Evolutionary conservation across 1,140 invertebrate species (phyloP).

Genomic region (Drosophila hydei): DNA sequence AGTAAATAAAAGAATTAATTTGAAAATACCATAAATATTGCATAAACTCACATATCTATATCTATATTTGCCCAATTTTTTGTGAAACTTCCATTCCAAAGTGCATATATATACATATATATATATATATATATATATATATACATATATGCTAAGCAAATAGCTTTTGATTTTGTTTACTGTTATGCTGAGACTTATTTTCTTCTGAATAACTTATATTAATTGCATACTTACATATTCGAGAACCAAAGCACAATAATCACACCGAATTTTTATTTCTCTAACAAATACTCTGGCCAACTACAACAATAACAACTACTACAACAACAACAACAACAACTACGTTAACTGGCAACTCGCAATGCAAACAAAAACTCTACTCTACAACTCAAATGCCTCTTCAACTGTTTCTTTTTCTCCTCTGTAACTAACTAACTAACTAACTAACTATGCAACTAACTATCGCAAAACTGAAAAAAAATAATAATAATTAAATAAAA

Average conservation of each 20-base stretch:
- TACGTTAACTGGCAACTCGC: conserved; percentile 65
- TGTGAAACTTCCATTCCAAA: too few species aligned
- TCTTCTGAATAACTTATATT: conserved; percentile 22
- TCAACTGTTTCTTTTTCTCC: conserved; percentile 69
- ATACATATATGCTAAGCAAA: conserved; percentile 1
- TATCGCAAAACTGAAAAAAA: conserved; percentile 33
- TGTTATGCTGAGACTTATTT: conserved; percentile 27
- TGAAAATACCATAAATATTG: background rate
- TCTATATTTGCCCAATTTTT: background rate
- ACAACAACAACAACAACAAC: conserved; percentile 54
- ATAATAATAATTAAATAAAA: background rate
- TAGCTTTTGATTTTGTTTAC: conserved; percentile 4
- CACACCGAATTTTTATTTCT: conserved; percentile 75
- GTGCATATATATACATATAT: background rate
- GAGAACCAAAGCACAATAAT: conserved; percentile 71
- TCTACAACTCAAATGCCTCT: conserved; percentile 72
- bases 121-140: conserved; percentile 1
- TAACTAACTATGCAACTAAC: conserved; percentile 36
- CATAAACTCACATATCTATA: background rate
- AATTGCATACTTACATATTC: conserved; percentile 30
- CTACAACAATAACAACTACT: conserved; percentile 37
- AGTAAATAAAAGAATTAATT: background rate
- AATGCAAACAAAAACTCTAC: conserved; percentile 50
- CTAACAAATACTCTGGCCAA: conserved; percentile 70
- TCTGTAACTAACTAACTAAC: conserved; percentile 49